These are phyloP conservation scores for Atta cephalotes DNA, from an alignment of 1,140 invertebrate genomes.

Conservation along the genomic window DNA sequence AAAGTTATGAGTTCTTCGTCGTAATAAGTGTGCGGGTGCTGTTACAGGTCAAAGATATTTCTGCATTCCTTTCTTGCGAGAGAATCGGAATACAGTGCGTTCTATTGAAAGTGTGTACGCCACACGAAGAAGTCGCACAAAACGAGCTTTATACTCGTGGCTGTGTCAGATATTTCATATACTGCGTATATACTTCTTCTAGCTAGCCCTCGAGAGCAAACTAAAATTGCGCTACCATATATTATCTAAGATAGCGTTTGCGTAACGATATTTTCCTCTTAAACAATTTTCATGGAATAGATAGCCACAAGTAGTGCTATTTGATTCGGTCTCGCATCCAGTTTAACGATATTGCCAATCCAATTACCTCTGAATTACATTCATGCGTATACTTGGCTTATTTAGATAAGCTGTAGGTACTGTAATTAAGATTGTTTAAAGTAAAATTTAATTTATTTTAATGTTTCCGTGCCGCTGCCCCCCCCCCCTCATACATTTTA, in stretches of 20 bases:
- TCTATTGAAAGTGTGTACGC: conserved; percentile 60
- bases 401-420: conserved; percentile 1
- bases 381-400: not conserved
- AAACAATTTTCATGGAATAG: not conserved
- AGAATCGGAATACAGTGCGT: conserved; percentile 60
- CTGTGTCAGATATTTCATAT: conserved; percentile 21
- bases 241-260: conserved; percentile 24
- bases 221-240: conserved; percentile 19
- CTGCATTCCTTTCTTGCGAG: conserved; percentile 10
- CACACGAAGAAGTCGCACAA: conserved; percentile 58
- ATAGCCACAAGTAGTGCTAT: not conserved
- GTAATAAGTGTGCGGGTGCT: conserved; percentile 6
- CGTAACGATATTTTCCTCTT: not conserved
- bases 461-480: not conserved
- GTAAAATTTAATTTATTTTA: conserved; percentile 34
- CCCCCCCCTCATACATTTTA: not conserved
- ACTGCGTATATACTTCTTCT: not conserved
- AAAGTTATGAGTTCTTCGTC: not conserved
- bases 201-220: conserved; percentile 16
- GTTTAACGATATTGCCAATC: not conserved
- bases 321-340: not conserved
- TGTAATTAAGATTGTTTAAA: conserved; percentile 25
- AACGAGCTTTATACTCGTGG: conserved; percentile 61
- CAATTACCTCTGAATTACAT: conserved; percentile 20
- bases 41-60: conserved; percentile 62